Evolutionary conservation across 2,888 invertebrate genomes (phyloP).

Genomic region (Thalpophila matura): DNA sequence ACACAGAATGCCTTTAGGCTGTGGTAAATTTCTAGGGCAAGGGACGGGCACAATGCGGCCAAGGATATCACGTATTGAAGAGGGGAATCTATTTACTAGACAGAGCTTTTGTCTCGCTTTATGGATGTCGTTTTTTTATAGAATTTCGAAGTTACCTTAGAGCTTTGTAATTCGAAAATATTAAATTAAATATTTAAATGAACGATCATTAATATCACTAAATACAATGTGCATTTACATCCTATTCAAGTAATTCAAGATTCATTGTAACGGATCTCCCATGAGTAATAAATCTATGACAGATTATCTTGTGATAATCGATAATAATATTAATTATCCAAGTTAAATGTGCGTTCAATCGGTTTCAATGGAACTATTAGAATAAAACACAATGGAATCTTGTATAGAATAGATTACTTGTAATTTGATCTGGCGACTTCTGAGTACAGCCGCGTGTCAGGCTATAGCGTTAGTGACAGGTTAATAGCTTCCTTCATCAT

Average conservation of each 20-base stretch:
- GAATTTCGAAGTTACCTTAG: background rate
- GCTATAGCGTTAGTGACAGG: conserved; percentile 26
- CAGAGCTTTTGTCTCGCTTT: conserved; percentile 20
- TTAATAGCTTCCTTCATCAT: conserved; percentile 52
- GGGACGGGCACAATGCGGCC: conserved; percentile 54
- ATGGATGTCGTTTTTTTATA: background rate
- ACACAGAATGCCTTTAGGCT: conserved; percentile 41
- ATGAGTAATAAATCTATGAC: conserved; percentile 54
- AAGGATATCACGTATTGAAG: conserved; percentile 53
- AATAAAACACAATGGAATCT: conserved; percentile 43
- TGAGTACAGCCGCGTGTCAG: background rate
- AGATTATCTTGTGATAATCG: conserved; percentile 58
- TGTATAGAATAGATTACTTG: conserved; percentile 24
- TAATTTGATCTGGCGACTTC: conserved; percentile 20
- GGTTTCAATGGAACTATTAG: conserved; percentile 55
- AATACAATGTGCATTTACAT: conserved; percentile 35
- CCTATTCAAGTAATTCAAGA: conserved; percentile 48
- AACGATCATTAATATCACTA: conserved; percentile 31
- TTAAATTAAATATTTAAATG: conserved; percentile 14
- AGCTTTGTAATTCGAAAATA: background rate
- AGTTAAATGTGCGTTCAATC: conserved; percentile 46
- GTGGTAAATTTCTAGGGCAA: conserved; percentile 51
- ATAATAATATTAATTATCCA: conserved; percentile 56
- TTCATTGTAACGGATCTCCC: conserved; percentile 46
- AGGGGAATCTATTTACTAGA: conserved; percentile 36